phyloP scores from a whole-genome alignment of 2,113 vertebrate species.

The Burhinus oedicnemus region DNA sequence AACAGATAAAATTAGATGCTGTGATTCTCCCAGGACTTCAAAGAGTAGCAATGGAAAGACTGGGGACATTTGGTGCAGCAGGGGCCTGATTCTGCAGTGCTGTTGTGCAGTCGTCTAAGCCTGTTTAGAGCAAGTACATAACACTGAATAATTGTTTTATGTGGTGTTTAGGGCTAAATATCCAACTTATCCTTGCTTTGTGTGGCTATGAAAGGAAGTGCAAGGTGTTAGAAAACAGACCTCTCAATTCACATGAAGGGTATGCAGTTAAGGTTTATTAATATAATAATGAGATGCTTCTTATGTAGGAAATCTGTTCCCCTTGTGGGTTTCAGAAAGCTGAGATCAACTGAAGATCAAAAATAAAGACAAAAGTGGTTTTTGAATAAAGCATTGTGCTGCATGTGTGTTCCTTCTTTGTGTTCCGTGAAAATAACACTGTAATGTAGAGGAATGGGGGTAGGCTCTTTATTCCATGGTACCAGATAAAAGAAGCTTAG shows the following conservation, averaged over 20 bases:
- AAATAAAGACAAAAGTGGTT: not conserved
- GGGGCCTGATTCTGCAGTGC: not conserved
- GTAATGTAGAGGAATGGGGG: not conserved
- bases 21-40: not conserved
- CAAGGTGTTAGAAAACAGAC: not conserved
- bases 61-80: not conserved
- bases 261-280: not conserved
- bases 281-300: not conserved
- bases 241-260: too few species aligned
- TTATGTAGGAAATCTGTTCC: not conserved
- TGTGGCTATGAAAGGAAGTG: not conserved
- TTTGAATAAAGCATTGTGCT: not conserved
- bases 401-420: not conserved
- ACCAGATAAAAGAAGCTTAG: not conserved
- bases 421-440: not conserved
- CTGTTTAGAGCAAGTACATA: not conserved
- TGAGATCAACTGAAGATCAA: not conserved
- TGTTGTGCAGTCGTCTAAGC: not conserved
- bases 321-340: not conserved
- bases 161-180: not conserved
- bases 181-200: not conserved
- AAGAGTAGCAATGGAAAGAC: not conserved
- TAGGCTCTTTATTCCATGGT: not conserved
- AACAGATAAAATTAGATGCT: not conserved
- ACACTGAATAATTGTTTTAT: not conserved